phyloP scores from a whole-genome alignment of 2,888 invertebrate species.

The Masnerella sp. region DNA sequence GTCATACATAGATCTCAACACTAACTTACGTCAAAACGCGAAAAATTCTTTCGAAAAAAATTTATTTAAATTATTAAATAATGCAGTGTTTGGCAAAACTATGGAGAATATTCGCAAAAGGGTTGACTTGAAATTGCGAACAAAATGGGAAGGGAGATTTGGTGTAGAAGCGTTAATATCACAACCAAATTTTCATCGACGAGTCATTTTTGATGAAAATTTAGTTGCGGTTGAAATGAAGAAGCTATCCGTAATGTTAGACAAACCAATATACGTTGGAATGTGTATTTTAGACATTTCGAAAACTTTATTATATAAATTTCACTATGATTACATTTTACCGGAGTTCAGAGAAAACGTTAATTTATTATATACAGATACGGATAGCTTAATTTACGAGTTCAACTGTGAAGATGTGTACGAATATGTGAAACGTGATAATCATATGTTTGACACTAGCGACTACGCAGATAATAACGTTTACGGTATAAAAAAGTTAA shows the following conservation, averaged over 20 bases:
- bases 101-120: conserved; percentile 1
- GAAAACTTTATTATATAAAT: conserved; percentile 3
- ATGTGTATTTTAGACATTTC: conserved; percentile 14
- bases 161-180: neutral
- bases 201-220: neutral
- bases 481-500: neutral
- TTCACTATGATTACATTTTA: conserved; percentile 17
- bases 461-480: conserved; percentile 32
- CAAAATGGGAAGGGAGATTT: neutral
- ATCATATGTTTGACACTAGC: conserved; percentile 69
- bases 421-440: conserved; percentile 56
- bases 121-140: neutral
- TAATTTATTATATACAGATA: neutral
- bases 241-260: conserved; percentile 60
- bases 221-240: conserved; percentile 10
- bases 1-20: conserved; percentile 11
- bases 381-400: neutral
- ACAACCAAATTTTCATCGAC: conserved; percentile 11
- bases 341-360: neutral
- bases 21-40: neutral
- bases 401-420: conserved; percentile 9
- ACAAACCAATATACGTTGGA: conserved; percentile 13
- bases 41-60: conserved; percentile 11
- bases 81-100: conserved; percentile 12
- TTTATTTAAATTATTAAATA: conserved; percentile 16